Evolutionary conservation across 2,113 vertebrate genomes (phyloP).

Genomic region (Recurvirostra avosetta): DNA sequence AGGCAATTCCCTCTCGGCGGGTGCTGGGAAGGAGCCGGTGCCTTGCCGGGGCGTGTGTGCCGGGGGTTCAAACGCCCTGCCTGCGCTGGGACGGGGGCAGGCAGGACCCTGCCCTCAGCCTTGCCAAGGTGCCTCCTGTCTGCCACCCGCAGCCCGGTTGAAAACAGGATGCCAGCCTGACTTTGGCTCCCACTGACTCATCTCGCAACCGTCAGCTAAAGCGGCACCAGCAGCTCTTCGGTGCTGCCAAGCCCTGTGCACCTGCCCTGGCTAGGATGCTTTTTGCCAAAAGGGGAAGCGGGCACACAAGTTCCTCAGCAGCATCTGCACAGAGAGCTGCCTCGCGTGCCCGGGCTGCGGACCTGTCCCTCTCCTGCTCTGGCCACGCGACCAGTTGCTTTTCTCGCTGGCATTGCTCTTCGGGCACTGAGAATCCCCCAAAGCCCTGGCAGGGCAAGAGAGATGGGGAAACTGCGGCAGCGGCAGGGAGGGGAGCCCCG

Average conservation of each 20-base stretch:
- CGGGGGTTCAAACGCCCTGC: rapidly evolving
- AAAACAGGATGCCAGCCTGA: constrained; percentile 47
- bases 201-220: background rate
- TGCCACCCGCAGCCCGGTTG: background rate
- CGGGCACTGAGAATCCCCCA: background rate
- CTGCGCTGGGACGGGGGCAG: background rate
- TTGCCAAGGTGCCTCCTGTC: background rate
- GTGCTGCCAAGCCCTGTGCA: rapidly evolving
- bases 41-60: rapidly evolving
- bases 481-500: rapidly evolving
- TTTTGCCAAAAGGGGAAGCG: background rate
- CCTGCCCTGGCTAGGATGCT: background rate
- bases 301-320: background rate
- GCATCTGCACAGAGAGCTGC: rapidly evolving
- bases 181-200: constrained; percentile 4
- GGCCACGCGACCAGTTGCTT: rapidly evolving
- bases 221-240: background rate
- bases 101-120: background rate
- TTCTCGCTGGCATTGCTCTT: background rate
- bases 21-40: background rate
- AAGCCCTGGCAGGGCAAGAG: background rate
- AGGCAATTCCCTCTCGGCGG: rapidly evolving
- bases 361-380: background rate
- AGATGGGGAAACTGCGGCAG: background rate
- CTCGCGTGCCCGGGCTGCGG: rapidly evolving